Conservation (phyloP, 2,113 vertebrate species). For the Gallinago media region DNA sequence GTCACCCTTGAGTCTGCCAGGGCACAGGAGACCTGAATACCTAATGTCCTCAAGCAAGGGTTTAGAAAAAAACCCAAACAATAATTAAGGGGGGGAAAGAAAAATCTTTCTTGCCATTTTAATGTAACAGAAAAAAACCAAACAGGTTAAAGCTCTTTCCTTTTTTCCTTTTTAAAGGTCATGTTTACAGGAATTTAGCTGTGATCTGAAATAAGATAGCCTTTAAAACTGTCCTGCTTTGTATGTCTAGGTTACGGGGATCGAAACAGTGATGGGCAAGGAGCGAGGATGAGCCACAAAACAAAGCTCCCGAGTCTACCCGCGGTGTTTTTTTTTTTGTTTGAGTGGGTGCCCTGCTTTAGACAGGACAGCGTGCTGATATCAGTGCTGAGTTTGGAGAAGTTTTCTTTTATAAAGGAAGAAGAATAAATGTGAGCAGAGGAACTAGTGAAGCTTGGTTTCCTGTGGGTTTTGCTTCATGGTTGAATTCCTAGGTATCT, state of each 20-base stretch:
- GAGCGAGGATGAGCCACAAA: neutral
- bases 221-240: neutral
- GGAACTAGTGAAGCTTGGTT: neutral
- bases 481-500: neutral
- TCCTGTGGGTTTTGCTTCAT: slow-evolving; percentile 9
- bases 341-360: neutral
- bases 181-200: neutral
- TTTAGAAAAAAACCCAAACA: neutral
- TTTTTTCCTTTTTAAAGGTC: neutral
- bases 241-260: neutral
- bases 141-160: neutral
- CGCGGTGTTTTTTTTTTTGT: neutral
- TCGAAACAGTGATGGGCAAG: neutral
- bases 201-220: neutral
- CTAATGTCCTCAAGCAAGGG: neutral
- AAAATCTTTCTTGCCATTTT: neutral
- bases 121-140: neutral
- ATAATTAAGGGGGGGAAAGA: neutral
- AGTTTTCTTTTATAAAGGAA: neutral
- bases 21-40: slow-evolving; percentile 9
- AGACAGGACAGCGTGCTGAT: neutral
- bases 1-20: slow-evolving; percentile 1
- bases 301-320: neutral
- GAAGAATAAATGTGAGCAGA: neutral
- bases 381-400: neutral